phyloP scores from a whole-genome alignment of 2,797 vertebrate species.

The Rhyacichthys aspro region DNA sequence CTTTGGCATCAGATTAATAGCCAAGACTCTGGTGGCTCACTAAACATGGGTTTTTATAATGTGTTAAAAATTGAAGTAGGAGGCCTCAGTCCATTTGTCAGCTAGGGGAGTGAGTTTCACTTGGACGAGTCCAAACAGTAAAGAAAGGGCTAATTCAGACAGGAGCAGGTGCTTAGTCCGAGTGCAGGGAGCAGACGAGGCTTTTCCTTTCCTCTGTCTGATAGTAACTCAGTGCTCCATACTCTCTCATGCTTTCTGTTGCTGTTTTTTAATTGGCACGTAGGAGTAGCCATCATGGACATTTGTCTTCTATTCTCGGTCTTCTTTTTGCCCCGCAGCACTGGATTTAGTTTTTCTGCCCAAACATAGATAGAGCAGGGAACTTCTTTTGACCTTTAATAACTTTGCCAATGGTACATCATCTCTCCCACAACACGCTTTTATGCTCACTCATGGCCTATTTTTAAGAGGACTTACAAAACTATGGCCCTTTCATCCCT shows the following conservation, averaged over 20 bases:
- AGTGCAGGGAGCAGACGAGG: slow-evolving; percentile 44
- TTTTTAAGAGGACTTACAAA: slow-evolving; percentile 25
- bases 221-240: slow-evolving; percentile 52
- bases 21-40: slow-evolving; percentile 39
- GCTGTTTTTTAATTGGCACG: slow-evolving; percentile 65
- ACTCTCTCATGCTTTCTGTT: slow-evolving; percentile 45
- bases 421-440: slow-evolving; percentile 37
- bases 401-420: slow-evolving; percentile 53
- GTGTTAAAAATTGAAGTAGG: slow-evolving; percentile 48
- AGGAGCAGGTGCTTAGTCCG: slow-evolving; percentile 71
- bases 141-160: slow-evolving; percentile 77
- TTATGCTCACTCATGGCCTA: slow-evolving; percentile 42
- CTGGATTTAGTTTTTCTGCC: slow-evolving; percentile 26
- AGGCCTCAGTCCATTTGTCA: slow-evolving; percentile 63
- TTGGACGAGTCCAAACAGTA: slow-evolving; percentile 67
- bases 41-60: slow-evolving; percentile 60
- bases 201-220: slow-evolving; percentile 54
- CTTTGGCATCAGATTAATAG: slow-evolving; percentile 57
- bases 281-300: slow-evolving; percentile 50
- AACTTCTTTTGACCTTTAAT: slow-evolving; percentile 63
- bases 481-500: slow-evolving; percentile 29
- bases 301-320: slow-evolving; percentile 47
- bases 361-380: slow-evolving; percentile 31
- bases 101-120: slow-evolving; percentile 67
- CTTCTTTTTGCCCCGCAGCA: slow-evolving; percentile 44